Evolutionary conservation across 2,888 invertebrate species (phyloP), one percentile per base, ranked within the genome.

Genomic region (Drosophila kuntzei): DNA sequence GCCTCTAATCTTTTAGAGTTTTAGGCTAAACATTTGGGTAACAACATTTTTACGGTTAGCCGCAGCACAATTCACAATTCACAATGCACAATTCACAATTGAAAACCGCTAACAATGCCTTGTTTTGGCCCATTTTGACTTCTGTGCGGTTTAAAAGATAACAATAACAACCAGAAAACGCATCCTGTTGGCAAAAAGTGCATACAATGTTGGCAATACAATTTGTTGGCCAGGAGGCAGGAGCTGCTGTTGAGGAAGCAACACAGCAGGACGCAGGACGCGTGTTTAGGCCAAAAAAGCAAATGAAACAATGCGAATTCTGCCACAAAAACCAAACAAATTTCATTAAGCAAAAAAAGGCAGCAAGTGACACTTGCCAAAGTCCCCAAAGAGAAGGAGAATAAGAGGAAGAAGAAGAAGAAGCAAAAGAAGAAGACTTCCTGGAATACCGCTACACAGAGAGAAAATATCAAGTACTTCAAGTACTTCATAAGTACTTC

Each of bases 221-320:
- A 77, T 60, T 22, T 7, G 7, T 36, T 1, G 34, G 22, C 29
- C 57, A 39, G 18, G 43, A 22, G 46, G 46, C 74, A 73, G 72
- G 4, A 62, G 49, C 49, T 9, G 27, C 29, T 27, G 32, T 69
- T 80, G 71, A 68, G 76, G 81, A 80, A 77, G 70, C 73, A 50
- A 14, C 88, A 49, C 84, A 78, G 89, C 87, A 72, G 89, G 84
- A 83, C 76, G 89, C 87, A 72, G 89, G 84, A 83, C 76, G 43
- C 78, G 80, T 72, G 69, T 64, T 67, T 62, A 44, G 44, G 32
- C 60, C 41, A 50, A 66, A 50, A 66, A 57, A 11, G 20, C 39
- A 41, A 3, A 32, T 2, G 12, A 9, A 57, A 51, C 76, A 72
- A 76, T 64, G 47, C 67, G 60, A 50, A 9, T 47, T 37, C 47